Conservation (phyloP, 2,113 vertebrate genomes). For the Heterotilapia buettikoferi region DNA sequence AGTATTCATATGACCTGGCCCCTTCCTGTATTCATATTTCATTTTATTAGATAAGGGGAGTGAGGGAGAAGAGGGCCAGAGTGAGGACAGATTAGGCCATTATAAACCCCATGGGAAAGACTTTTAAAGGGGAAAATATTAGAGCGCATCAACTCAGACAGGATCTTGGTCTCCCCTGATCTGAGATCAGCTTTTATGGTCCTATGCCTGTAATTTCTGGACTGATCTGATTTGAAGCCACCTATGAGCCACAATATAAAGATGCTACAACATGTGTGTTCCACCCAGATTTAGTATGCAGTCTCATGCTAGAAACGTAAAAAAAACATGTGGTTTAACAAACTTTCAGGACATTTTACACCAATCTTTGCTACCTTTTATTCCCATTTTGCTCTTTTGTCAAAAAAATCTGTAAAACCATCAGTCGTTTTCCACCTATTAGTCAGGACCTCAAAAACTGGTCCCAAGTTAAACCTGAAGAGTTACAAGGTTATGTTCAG, state of each 20-base stretch:
- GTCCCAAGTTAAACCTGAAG: not conserved
- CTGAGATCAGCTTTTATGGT: not conserved
- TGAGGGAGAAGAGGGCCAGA: not conserved
- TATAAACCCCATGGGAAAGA: not conserved
- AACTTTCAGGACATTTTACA: not conserved
- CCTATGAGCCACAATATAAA: not conserved
- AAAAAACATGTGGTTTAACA: not conserved
- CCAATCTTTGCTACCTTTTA: not conserved
- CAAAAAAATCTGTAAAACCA: not conserved
- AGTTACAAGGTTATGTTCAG: not conserved
- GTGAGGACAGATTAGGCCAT: not conserved
- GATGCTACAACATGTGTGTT: not conserved
- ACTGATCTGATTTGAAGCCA: not conserved
- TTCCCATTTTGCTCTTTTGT: not conserved
- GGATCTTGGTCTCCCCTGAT: not conserved
- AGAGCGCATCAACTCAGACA: not conserved
- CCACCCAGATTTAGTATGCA: not conserved
- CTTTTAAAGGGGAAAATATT: not conserved
- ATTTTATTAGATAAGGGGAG: slow-evolving; percentile 27
- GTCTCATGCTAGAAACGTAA: not conserved
- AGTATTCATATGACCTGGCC: not conserved
- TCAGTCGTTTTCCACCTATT: not conserved
- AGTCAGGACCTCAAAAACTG: not conserved
- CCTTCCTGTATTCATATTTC: slow-evolving; percentile 41
- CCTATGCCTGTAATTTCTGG: not conserved